Conservation (phyloP, 92 coral and sea anemone genomes). For the Siderastrea siderea region DNA sequence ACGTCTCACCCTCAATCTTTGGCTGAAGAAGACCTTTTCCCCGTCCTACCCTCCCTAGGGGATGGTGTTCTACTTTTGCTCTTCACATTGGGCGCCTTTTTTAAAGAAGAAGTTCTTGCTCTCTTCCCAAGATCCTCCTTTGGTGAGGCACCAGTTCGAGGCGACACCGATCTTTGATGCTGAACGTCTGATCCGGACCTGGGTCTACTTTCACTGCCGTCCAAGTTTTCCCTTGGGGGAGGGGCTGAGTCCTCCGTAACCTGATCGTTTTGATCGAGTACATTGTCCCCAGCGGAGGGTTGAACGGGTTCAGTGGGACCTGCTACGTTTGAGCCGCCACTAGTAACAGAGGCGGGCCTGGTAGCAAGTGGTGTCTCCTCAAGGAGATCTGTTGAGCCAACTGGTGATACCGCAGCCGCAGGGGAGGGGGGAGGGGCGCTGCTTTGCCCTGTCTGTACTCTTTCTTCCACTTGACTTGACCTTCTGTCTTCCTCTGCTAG, state of each 20-base stretch:
- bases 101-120: slow-evolving; percentile 14
- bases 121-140: neutral
- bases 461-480: slow-evolving; percentile 35
- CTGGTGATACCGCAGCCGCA: slow-evolving; percentile 66
- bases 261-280: neutral
- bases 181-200: neutral
- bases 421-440: slow-evolving; percentile 92
- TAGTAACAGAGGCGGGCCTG: slow-evolving; percentile 38
- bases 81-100: neutral
- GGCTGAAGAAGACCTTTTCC: slow-evolving; percentile 9
- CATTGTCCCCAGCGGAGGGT: neutral
- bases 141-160: neutral
- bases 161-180: neutral
- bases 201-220: neutral
- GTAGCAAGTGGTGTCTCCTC: slow-evolving; percentile 17
- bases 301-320: neutral
- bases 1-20: neutral
- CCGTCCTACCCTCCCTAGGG: slow-evolving; percentile 26
- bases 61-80: slow-evolving; percentile 10
- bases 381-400: slow-evolving; percentile 50
- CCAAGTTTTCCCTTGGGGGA: neutral
- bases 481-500: slow-evolving; percentile 58
- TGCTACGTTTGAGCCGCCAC: slow-evolving; percentile 2
- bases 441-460: slow-evolving; percentile 72
- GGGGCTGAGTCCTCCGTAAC: neutral